A percentile compares a stretch with the other conserved stretches of the same genome.
These are phyloP conservation scores for Martes martes DNA, from an alignment of 2,113 vertebrate genomes.

Conservation along the genomic window DNA sequence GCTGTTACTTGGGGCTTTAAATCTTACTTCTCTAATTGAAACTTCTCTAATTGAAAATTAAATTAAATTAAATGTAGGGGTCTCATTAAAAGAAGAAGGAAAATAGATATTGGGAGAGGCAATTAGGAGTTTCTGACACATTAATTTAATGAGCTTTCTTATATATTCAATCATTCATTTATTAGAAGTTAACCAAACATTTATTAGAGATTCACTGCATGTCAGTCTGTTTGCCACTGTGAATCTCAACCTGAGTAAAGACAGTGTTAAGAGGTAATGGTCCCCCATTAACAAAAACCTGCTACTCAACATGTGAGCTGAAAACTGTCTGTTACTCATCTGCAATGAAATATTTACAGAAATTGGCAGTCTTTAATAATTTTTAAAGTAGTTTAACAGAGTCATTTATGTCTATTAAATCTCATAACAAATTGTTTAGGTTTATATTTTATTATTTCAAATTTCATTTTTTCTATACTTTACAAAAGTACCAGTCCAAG, in stretches of 20 bases:
- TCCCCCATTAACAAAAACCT: no score
- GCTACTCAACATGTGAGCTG: neutral
- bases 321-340: no score
- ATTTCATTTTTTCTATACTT: neutral
- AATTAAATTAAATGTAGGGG: neutral
- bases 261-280: rapidly evolving
- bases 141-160: neutral
- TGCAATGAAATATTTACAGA: neutral
- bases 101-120: neutral
- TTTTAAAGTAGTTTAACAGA: neutral
- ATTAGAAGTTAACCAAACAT: neutral
- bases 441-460: neutral
- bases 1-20: neutral
- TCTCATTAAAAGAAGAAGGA: neutral
- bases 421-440: neutral
- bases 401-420: neutral
- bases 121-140: neutral
- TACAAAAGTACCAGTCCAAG: neutral
- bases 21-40: neutral
- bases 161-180: neutral
- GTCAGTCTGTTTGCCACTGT: neutral
- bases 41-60: neutral
- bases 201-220: neutral
- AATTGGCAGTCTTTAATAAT: no score
- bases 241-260: neutral